Evolutionary conservation across 2,888 invertebrate species (phyloP), one percentile per base, ranked within the genome.

Genomic region (Drosophila rellima): DNA sequence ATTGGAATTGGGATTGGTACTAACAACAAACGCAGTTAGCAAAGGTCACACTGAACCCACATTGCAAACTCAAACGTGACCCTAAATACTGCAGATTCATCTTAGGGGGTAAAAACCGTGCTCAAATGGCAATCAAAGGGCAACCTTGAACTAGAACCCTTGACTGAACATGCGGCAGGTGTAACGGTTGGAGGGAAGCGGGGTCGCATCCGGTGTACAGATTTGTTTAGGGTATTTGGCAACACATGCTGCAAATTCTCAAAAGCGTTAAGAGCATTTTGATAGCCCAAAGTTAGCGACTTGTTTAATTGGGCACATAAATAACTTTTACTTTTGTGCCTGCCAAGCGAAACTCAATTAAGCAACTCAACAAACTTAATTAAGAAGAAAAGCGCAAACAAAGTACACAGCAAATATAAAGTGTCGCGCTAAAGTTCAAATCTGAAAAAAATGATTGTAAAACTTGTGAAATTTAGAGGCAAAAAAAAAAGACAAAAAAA

Each of bases 241-340:
- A 74, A 35, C 57, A 66, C 33, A 55, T 55, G 64, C 18, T 57
- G 70, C 60, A 50, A 62, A 74, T 68, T 77, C 65, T 62, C 48
- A 48, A 33, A 48, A 40, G 55, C 56, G 59, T 70, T 66, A 74
- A 74, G 57, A 51, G 60, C 59, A 18, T 40, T 65, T 60, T 67
- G 81, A 86, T 83, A 69, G 59, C 44, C 61, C 51, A 63, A 57
- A 63, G 47, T 33, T 64, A 17, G 51, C 40, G 40, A 62, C 42
- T 62, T 39, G 57, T 63, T 80, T 82, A 88, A 84, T 88, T 88
- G 80, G 67, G 71, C 78, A 35, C 29, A 39, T 78, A 74, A 88
- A 80, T 80, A 76, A 77, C 88, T 80, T 84, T 88, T 84, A 78
- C 85, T 88, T 82, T 85, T 75, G 67, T 63, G 35, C 59, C 63